Conservation (phyloP, 2,888 invertebrate genomes). For the Barypeithes pellucidus region DNA sequence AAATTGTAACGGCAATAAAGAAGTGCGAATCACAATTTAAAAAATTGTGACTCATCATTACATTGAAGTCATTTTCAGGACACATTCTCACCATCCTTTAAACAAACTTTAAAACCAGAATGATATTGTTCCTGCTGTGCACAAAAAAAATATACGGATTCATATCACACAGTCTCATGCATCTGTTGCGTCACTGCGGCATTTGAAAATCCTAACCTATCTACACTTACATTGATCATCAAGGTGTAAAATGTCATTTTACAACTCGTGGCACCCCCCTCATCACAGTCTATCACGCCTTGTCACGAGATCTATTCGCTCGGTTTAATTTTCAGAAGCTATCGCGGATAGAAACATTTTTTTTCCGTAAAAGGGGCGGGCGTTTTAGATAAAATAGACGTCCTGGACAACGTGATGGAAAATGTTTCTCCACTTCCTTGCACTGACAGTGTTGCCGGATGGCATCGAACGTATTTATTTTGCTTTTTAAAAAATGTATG, state of each 20-base stretch:
- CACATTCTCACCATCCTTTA: too few species aligned
- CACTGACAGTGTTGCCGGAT: constrained; percentile 42
- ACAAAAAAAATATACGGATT: background rate
- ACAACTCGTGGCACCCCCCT: background rate
- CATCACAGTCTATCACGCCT: background rate
- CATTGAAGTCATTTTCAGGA: too few species aligned
- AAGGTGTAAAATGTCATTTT: constrained; percentile 48
- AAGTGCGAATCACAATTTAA: too few species aligned
- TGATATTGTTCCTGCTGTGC: too few species aligned
- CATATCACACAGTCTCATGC: constrained; percentile 6
- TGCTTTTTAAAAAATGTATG: background rate
- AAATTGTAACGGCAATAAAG: too few species aligned
- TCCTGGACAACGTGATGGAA: constrained; percentile 34
- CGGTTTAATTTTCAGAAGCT: background rate
- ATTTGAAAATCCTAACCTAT: constrained; percentile 46
- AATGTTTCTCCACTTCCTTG: constrained; percentile 37
- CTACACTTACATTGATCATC: constrained; percentile 49
- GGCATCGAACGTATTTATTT: background rate
- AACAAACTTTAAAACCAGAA: too few species aligned
- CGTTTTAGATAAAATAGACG: constrained; percentile 12
- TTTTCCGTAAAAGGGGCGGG: constrained; percentile 23
- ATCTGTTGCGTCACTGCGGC: constrained; percentile 54
- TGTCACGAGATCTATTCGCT: constrained; percentile 11
- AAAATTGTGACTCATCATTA: too few species aligned
- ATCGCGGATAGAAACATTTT: constrained; percentile 8